phyloP scores from a whole-genome alignment of 2,113 vertebrate species.

The Gymnorhina tibicen region DNA sequence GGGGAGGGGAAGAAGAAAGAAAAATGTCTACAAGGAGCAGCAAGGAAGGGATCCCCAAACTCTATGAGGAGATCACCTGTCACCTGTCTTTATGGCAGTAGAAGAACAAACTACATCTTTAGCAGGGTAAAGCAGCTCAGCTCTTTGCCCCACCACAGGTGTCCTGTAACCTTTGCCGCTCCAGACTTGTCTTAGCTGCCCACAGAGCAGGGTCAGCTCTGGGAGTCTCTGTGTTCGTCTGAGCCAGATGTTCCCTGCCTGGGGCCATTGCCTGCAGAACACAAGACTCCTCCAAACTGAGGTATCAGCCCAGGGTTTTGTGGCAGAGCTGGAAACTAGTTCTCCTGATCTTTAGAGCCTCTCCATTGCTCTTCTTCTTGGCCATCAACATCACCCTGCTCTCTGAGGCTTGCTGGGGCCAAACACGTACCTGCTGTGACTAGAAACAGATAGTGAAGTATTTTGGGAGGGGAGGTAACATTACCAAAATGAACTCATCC shows the following conservation, averaged over 20 bases:
- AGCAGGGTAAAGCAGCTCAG: background rate
- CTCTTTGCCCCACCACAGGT: background rate
- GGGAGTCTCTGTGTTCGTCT: background rate
- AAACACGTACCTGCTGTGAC: background rate
- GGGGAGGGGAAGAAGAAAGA: background rate
- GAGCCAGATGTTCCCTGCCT: background rate
- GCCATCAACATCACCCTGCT: background rate
- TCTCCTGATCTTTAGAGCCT: background rate
- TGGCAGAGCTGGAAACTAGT: background rate
- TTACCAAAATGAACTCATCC: background rate
- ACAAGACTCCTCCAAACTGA: background rate
- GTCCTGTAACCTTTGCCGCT: background rate
- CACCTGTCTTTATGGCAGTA: background rate
- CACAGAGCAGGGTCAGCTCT: background rate
- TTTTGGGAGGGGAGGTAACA: background rate
- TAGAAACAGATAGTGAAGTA: background rate
- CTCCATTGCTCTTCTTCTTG: background rate
- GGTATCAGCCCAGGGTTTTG: background rate
- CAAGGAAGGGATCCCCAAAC: background rate
- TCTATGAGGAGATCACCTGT: background rate
- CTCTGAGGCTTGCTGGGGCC: background rate
- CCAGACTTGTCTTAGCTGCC: background rate
- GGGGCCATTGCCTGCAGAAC: background rate
- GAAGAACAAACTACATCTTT: background rate
- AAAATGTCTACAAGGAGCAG: background rate